Base-by-base conservation (phyloP, 2,888 invertebrate species). In the Lithosia quadra region DNA sequence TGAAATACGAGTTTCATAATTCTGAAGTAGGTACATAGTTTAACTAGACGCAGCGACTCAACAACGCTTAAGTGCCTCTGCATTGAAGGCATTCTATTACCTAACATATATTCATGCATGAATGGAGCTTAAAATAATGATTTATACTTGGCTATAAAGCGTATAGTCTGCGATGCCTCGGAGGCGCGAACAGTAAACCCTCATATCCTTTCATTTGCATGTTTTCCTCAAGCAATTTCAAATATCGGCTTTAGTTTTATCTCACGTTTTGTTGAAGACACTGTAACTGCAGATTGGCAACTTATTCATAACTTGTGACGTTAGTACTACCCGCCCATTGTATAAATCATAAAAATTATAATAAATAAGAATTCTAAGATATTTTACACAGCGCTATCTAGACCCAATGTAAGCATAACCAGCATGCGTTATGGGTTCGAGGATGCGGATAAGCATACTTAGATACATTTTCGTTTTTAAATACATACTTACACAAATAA, bases 161-260 rank as follows among this genome's bases (percentile, higher is more conserved):
- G 43, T 69, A 63, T 74, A 73, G 69, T 55, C 63, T 68, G 68
- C 68, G 71, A 60, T 63, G 75, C 67, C 69, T 66, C 71, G 72
- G 63, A 70, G 78, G 76, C 72, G 76, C 72, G 68, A 71, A 68
- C 78, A 74, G 77, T 81, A 84, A 87, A 82, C 84, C 85, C 77
- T 64, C 75, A 74, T 82, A 87, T 86, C 91, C 89, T 89, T 89
- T 89, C 89, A 93, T 93, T 93, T 92, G 87, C 92, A 92, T 92
- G 89, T 92, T 91, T 92, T 91, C 87, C 86, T 80, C 75, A 70
- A 75, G 78, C 84, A 84, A 87, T 90, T 91, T 89, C 90, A 91
- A 92, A 92, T 92, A 91, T 87, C 88, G 84, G 76, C 69, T 76
- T 79, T 73, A 24, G 74, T 74, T 81, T 75, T 76, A 74, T 83